Evolutionary conservation across 1,140 invertebrate species (phyloP), one percentile per base, ranked within the genome.

Genomic region (Sinonovacula constricta): DNA sequence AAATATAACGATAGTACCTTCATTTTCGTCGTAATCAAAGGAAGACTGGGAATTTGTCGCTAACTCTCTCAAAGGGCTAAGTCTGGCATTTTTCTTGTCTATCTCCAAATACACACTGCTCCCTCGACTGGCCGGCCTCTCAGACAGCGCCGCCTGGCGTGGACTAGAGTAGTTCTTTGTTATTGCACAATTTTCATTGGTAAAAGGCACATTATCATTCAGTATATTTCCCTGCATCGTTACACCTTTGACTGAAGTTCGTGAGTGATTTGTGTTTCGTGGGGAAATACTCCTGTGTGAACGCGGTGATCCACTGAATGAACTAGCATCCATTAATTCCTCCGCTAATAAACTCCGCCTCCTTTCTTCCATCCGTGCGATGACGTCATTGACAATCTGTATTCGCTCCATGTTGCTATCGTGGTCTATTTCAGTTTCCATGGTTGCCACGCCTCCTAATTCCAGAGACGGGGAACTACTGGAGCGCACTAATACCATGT

Each of bases 101-200:
- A 45, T 45, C 7, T 45, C 18, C 7, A 45, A 45, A 7, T 10
- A 10, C 39, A 7, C 18, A 10, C 18, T 18, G 18, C 39, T 18
- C 7, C 39, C 39, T 10, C 18, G 39, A 7, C 39, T 18, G 7
- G 7, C 39, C 18, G 18, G 7, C 39, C 7, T 10, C 39, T 45
- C 49, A 0, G 63, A 36, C 24, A 76, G 31, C 18, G 63, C 31
- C 39, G n/a, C 56, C 53, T 76, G 72, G 26, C 72, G 60, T 24
- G 72, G 72, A 67, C 72, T 76, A 45, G 54, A 30, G 39, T 76
- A 76, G 22, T 36, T 66, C 24, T 45, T 34, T 14, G 72, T 57
- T 66, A 76, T 66, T 76, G 72, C 72, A 67, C 72, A 66, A 31
- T 65, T 66, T 76, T 76, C 67, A 67, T 76, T 30, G 12, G 53